Evolutionary conservation across 2,888 invertebrate species (phyloP), one percentile per base, ranked within the genome.

Genomic region (Ophioninae sp.): DNA sequence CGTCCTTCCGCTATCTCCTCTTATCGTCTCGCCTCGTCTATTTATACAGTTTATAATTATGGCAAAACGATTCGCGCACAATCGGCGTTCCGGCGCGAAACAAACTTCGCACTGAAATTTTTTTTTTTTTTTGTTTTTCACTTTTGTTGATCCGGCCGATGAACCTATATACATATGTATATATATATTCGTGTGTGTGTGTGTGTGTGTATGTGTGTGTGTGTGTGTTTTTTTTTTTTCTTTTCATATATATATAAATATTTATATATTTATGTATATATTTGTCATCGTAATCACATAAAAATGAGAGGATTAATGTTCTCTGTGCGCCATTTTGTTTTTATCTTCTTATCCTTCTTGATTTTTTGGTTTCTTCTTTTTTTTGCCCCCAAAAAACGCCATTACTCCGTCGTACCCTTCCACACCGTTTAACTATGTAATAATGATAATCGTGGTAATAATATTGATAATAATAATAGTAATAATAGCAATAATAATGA

Each of bases 401-500:
- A 72, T 82, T 65, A 30, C 44, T 78, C 79, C 64, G 62, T 73
- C 73, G 81, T 83, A 80, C 77, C 81, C 83, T 79, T 79, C 80
- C 84, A 59, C 80, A 79, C 81, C 76, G 79, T 77, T 79, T 73
- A 79, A 73, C 76, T 68, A n/a, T n/a, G n/a, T n/a, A n/a, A n/a
- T n/a, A n/a, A n/a, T n/a, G n/a, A n/a, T n/a, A n/a, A n/a, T n/a
- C n/a, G n/a, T n/a, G n/a, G n/a, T n/a, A n/a, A n/a, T n/a, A n/a
- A n/a, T n/a, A n/a, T n/a, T n/a, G n/a, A n/a, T n/a, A n/a, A n/a
- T n/a, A n/a, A n/a, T n/a, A n/a, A n/a, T n/a, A n/a, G n/a, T n/a
- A n/a, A n/a, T n/a, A n/a, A n/a, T n/a, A n/a, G n/a, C 37, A 76
- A 72, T 85, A 83, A 88, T 89, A 92, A 91, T 82, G 91, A 91